Evolutionary conservation across 2,113 vertebrate genomes (phyloP).

Genomic region (Octodon degus): DNA sequence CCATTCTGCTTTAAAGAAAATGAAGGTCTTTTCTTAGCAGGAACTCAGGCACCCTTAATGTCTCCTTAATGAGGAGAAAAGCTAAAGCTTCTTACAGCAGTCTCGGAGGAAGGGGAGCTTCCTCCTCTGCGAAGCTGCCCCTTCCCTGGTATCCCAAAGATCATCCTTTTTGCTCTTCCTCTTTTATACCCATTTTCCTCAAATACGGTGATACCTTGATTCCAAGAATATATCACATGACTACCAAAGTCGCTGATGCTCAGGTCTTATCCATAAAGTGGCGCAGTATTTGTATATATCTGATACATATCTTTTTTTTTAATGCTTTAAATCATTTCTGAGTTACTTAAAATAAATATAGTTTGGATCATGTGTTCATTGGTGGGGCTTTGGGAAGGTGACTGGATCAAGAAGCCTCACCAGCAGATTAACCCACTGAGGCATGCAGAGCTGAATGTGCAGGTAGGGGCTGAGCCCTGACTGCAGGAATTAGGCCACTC

Average conservation of each 20-base stretch:
- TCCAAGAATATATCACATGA: background rate
- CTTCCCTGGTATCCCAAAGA: background rate
- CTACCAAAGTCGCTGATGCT: background rate
- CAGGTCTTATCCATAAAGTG: background rate
- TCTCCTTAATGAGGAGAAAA: slow-evolving; percentile 8
- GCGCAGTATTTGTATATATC: background rate
- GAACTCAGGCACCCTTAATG: background rate
- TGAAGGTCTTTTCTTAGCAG: slow-evolving; percentile 17
- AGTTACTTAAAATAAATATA: background rate
- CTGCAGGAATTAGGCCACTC: background rate
- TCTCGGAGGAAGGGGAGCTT: background rate
- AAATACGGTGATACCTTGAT: background rate
- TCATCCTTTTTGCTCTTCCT: background rate
- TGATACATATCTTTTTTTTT: no score
- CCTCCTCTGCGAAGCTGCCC: background rate
- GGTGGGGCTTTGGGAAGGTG: background rate
- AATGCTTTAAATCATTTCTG: background rate
- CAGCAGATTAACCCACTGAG: background rate
- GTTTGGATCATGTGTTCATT: background rate
- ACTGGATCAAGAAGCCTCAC: background rate
- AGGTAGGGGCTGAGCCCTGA: background rate
- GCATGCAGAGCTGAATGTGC: background rate
- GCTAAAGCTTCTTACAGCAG: background rate
- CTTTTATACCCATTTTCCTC: background rate
- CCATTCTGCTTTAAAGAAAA: background rate